phyloP scores from a whole-genome alignment of 2,797 vertebrate genomes.

The Rhincodon typus region DNA sequence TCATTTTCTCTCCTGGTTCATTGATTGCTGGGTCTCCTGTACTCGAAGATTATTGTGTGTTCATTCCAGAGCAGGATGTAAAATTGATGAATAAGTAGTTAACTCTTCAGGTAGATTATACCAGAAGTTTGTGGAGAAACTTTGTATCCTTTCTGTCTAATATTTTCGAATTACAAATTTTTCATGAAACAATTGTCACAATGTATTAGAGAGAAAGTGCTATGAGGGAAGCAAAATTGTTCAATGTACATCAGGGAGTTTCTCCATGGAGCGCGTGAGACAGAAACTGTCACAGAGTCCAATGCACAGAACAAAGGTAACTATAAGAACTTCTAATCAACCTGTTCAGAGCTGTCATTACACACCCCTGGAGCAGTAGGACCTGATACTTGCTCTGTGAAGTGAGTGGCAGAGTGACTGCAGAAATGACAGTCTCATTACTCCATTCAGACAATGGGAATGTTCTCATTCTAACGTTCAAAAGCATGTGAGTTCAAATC shows the following conservation, averaged over 20 bases:
- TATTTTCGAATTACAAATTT: background rate
- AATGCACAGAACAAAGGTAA: background rate
- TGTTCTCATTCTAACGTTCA: no score
- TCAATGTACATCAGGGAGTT: background rate
- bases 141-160: no score
- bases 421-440: no score
- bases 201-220: no score
- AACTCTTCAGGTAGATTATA: background rate
- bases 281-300: background rate
- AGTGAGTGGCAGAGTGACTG: background rate
- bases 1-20: background rate
- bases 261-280: background rate
- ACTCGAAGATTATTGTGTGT: background rate
- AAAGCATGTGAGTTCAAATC: background rate
- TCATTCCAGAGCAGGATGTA: background rate
- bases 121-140: background rate
- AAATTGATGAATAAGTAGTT: background rate
- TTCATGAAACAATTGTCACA: background rate
- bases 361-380: background rate
- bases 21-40: background rate
- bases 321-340: no score
- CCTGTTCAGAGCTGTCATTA: no score
- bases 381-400: background rate
- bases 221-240: background rate
- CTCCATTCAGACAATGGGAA: no score